These are phyloP conservation scores for Xenopus petersii DNA, from an alignment of 2,797 vertebrate genomes.

Conservation along the genomic window DNA sequence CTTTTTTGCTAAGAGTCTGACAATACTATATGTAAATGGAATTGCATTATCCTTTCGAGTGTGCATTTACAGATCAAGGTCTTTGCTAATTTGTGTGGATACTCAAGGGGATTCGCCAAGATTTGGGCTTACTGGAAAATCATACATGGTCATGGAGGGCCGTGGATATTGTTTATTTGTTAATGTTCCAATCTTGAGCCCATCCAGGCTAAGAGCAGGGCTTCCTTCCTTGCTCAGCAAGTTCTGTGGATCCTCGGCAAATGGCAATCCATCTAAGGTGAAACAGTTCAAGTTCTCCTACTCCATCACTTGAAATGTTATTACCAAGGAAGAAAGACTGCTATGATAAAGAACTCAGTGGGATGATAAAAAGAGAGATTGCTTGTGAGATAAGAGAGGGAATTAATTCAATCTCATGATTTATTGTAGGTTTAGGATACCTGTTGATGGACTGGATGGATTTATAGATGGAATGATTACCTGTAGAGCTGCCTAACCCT, in stretches of 20 bases:
- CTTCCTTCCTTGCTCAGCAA: too few species aligned
- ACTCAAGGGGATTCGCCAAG: too few species aligned
- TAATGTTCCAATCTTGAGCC: too few species aligned
- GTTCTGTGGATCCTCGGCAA: background rate
- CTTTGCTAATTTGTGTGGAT: too few species aligned
- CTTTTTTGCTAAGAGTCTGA: too few species aligned
- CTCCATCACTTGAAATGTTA: constrained; percentile 19
- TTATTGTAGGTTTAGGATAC: constrained; percentile 33
- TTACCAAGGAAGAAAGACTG: constrained; percentile 9
- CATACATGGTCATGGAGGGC: too few species aligned
- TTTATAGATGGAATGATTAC: background rate
- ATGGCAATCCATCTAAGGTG: background rate
- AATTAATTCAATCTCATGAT: constrained; percentile 19
- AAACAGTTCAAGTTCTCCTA: background rate
- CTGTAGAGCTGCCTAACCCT: constrained; percentile 30
- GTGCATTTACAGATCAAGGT: too few species aligned
- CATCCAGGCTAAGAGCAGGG: too few species aligned
- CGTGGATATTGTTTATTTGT: too few species aligned
- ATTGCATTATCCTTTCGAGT: background rate
- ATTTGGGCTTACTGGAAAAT: too few species aligned
- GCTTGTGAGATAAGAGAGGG: constrained; percentile 3
- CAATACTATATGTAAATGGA: too few species aligned
- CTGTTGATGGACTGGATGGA: constrained; percentile 12
- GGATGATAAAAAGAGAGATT: constrained; percentile 17
- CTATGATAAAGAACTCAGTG: background rate